These are phyloP conservation scores for Nasua narica DNA, from an alignment of 2,797 vertebrate species.

Conservation along the genomic window DNA sequence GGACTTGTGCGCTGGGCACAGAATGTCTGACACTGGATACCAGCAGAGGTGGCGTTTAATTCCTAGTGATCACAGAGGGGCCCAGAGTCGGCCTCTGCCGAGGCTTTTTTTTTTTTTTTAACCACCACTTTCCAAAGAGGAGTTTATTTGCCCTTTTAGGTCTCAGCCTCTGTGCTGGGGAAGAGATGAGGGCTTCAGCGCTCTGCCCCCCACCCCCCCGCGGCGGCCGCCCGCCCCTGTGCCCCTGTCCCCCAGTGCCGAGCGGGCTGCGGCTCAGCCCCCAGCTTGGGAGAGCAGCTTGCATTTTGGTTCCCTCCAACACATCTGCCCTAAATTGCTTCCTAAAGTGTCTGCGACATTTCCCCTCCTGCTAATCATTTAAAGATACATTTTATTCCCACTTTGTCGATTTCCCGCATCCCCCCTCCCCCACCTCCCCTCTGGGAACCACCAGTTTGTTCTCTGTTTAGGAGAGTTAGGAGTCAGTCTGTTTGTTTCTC, in stretches of 20 bases:
- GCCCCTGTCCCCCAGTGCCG: not conserved
- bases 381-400: not conserved
- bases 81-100: not conserved
- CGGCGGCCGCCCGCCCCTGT: too few species aligned
- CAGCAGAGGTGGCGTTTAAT: not conserved
- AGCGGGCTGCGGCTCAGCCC: not conserved
- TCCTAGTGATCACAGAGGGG: not conserved
- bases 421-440: not conserved
- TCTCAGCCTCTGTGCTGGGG: not conserved
- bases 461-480: not conserved
- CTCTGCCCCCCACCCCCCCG: not conserved
- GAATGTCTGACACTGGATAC: accelerated
- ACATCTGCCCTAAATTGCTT: not conserved
- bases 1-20: not conserved
- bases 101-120: not conserved
- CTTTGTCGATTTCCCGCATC: not conserved
- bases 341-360: not conserved
- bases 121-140: not conserved
- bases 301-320: not conserved
- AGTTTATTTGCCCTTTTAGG: not conserved
- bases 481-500: not conserved
- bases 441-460: not conserved
- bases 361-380: not conserved
- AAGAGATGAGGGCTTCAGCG: not conserved
- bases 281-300: not conserved